Evolutionary conservation across 2,888 invertebrate species (phyloP), one percentile per base, ranked within the genome.

Genomic region (Sipha maydis): DNA sequence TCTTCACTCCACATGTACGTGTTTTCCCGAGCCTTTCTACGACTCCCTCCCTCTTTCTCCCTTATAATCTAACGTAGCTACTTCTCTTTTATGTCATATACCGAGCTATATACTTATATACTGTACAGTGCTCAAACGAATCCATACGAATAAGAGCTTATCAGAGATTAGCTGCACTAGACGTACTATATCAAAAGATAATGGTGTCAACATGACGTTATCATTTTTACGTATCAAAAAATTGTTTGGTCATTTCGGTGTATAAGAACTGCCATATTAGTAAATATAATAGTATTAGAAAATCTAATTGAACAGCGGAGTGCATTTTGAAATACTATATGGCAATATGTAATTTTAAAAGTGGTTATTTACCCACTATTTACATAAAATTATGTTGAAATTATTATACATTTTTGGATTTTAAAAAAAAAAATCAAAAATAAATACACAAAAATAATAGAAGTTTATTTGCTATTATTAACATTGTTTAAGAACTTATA

Each of bases 71-170:
- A 71, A 83, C 48, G 28, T 48, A 14, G 41, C 31, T 25, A 83
- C 71, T 31, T 54, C 31, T 83, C 14, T 11, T 54, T n/a, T 28
- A 28, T 21, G 11, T 67, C 56, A 5, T 38, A 14, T 28, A 34
- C 17, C 54, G 34, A 28, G 48, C n/a, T 76, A 76, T 77, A 67
- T n/a, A n/a, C 38, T 25, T 48, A 77, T 41, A 34, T 41, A 38
- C 17, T 25, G 54, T 83, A 75, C 56, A 38, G 41, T n/a, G 67
- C 17, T 77, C 31, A 77, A 76, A 67, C 67, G 77, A 85, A 85
- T 78, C 77, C 85, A 67, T 77, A 85, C n/a, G 31, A 31, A 67
- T 19, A 48, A 41, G 34, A 25, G 84, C 84, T 85, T 85, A 85
- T 61, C 31, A 19, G 48, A 14, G 69, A 77, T 67, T 77, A 85